A percentile compares a stretch with the other conserved stretches of the same genome.
phyloP scores from a whole-genome alignment of 2,888 invertebrate species.

The Habroteleia sp. region DNA sequence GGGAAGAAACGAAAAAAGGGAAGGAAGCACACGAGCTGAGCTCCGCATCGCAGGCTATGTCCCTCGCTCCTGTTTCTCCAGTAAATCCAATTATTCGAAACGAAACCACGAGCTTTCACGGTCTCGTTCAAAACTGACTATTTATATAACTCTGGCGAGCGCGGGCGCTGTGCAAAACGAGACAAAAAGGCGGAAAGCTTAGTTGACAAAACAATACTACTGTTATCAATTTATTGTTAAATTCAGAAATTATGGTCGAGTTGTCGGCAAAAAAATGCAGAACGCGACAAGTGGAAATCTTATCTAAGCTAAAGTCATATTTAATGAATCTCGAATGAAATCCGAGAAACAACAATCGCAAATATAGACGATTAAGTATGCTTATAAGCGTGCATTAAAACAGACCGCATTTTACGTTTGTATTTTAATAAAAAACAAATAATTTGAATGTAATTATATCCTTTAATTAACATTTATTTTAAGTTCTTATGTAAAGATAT shows the following conservation, averaged over 20 bases:
- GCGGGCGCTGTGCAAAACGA: constrained; percentile 17
- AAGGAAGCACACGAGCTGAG: constrained; percentile 60
- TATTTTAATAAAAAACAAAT: too few relatives aligned
- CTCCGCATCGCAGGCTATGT: constrained; percentile 54
- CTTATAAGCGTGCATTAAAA: too few relatives aligned
- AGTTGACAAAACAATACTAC: constrained; percentile 38
- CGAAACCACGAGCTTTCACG: constrained; percentile 76
- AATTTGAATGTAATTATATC: too few relatives aligned
- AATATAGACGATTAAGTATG: too few relatives aligned
- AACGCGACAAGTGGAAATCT: too few relatives aligned
- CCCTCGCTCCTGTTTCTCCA: constrained; percentile 70
- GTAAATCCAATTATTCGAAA: constrained; percentile 78
- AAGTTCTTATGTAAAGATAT: too few relatives aligned
- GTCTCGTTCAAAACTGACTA: constrained; percentile 73
- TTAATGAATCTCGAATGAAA: too few relatives aligned
- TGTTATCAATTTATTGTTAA: constrained; percentile 51
- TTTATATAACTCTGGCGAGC: constrained; percentile 68
- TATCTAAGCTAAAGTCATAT: too few relatives aligned
- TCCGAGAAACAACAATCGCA: too few relatives aligned
- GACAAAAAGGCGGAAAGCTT: constrained; percentile 57
- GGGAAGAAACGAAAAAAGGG: constrained; percentile 48
- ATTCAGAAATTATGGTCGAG: constrained; percentile 9
- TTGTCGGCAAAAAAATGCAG: not conserved
- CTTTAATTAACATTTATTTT: too few relatives aligned
- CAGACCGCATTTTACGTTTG: too few relatives aligned